A percentile compares a stretch with the other conserved stretches of the same genome.
Conservation (phyloP, 2,888 invertebrate genomes). For the Harpagoxenus sublaevis region DNA sequence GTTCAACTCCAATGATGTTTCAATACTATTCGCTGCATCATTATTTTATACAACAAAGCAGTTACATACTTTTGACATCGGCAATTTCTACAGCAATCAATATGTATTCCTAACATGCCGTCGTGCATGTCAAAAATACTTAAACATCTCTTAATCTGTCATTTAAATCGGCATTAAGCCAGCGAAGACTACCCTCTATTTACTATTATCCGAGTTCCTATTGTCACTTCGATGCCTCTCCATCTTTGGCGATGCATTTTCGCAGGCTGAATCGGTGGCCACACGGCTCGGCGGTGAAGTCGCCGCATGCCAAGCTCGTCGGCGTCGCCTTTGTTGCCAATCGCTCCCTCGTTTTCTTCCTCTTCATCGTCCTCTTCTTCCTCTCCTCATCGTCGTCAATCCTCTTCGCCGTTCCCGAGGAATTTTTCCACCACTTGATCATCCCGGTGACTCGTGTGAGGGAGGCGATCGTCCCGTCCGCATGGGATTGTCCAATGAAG, state of each 20-base stretch:
- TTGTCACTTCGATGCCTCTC: constrained; percentile 18
- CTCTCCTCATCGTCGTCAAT: constrained; percentile 61
- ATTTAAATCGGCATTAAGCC: constrained; percentile 16
- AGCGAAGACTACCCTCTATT: constrained; percentile 20
- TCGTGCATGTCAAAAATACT: not conserved
- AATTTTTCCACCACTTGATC: constrained; percentile 76
- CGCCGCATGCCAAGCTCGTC: constrained; percentile 69
- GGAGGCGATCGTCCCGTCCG: constrained; percentile 77
- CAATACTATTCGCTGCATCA: constrained; percentile 32
- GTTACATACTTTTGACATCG: constrained; percentile 23
- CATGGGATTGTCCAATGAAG: constrained; percentile 79
- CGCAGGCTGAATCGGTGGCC: constrained; percentile 63
- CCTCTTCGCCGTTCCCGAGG: constrained; percentile 66
- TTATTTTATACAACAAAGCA: constrained; percentile 16
- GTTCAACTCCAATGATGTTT: not conserved
- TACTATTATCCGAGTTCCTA: constrained; percentile 23
- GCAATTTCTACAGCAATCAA: constrained; percentile 28
- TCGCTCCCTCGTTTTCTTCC: constrained; percentile 72
- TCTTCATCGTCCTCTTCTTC: constrained; percentile 61
- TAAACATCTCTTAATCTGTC: constrained; percentile 10
- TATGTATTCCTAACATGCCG: constrained; percentile 3
- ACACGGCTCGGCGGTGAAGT: constrained; percentile 30
- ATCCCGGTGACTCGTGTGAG: constrained; percentile 72
- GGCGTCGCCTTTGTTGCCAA: constrained; percentile 74
- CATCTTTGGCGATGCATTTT: constrained; percentile 43